These are phyloP conservation scores for Cyrtorhinus lividipennis DNA, from an alignment of 1,140 invertebrate species.

Conservation along the genomic window DNA sequence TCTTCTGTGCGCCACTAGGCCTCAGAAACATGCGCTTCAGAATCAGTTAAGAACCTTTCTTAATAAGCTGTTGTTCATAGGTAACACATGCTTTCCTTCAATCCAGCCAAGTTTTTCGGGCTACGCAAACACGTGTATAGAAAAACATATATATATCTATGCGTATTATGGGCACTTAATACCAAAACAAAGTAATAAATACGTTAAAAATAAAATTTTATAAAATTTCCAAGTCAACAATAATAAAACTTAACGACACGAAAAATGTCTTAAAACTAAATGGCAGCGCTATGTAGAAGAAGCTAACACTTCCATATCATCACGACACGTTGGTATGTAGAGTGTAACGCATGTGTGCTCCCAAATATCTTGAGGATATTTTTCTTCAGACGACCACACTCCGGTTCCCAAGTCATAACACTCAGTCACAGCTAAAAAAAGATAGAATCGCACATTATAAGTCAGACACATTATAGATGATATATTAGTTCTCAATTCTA, in stretches of 20 bases:
- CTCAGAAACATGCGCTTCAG: no score
- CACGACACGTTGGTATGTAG: constrained; percentile 44
- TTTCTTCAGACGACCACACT: constrained; percentile 42
- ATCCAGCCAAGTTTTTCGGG: no score
- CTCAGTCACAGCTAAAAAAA: constrained; percentile 38
- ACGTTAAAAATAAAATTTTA: not conserved
- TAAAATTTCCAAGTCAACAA: not conserved
- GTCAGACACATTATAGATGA: no score
- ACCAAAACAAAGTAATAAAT: no score
- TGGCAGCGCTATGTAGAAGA: constrained; percentile 9
- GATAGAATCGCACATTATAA: constrained; percentile 10
- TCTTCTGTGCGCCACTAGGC: no score
- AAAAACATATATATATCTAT: no score
- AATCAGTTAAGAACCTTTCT: no score
- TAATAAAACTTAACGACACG: not conserved
- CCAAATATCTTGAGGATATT: constrained; percentile 52
- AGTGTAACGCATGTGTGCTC: constrained; percentile 49
- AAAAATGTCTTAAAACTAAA: constrained; percentile 1
- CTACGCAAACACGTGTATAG: no score
- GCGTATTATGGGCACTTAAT: no score
- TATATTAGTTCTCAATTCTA: no score
- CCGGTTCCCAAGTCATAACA: constrained; percentile 43
- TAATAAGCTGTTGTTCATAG: no score
- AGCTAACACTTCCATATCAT: constrained; percentile 38
- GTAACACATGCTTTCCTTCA: no score